phyloP scores from a whole-genome alignment of 2,888 invertebrate species.

The Amphipoea lucens region DNA sequence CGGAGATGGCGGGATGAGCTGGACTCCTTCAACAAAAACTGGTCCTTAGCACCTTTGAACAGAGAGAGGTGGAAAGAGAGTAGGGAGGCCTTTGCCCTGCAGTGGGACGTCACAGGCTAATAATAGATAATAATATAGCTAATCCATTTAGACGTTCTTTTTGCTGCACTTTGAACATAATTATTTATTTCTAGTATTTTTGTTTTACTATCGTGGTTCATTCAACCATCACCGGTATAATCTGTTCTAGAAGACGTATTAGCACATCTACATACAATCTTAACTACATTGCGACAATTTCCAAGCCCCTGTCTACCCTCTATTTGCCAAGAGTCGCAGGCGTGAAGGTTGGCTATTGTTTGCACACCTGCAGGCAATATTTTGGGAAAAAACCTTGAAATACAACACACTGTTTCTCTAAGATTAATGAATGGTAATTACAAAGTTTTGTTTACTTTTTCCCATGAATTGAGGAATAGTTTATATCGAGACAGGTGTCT shows the following conservation, averaged over 20 bases:
- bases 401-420: slow-evolving; percentile 26
- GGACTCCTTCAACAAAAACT: too few species aligned
- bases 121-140: too few species aligned
- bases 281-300: slow-evolving; percentile 56
- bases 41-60: too few species aligned
- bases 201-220: background rate
- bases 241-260: slow-evolving; percentile 22
- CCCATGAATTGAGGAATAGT: slow-evolving; percentile 39
- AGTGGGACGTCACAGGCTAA: too few species aligned
- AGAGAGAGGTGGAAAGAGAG: too few species aligned
- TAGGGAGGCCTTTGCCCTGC: too few species aligned
- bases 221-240: background rate
- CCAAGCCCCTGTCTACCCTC: slow-evolving; percentile 40
- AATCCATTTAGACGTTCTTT: background rate
- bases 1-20: too few species aligned
- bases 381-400: slow-evolving; percentile 67
- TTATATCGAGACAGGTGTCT: background rate
- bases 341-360: slow-evolving; percentile 67
- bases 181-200: background rate
- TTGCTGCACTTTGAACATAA: background rate
- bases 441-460: slow-evolving; percentile 50
- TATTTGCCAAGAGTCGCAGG: slow-evolving; percentile 58
- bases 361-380: slow-evolving; percentile 51
- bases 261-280: slow-evolving; percentile 43
- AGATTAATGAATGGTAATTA: slow-evolving; percentile 55